Percentiles rank a stretch among this genome's conserved stretches.
phyloP scores from a whole-genome alignment of 2,797 vertebrate species.

The Lophotriccus pileatus region DNA sequence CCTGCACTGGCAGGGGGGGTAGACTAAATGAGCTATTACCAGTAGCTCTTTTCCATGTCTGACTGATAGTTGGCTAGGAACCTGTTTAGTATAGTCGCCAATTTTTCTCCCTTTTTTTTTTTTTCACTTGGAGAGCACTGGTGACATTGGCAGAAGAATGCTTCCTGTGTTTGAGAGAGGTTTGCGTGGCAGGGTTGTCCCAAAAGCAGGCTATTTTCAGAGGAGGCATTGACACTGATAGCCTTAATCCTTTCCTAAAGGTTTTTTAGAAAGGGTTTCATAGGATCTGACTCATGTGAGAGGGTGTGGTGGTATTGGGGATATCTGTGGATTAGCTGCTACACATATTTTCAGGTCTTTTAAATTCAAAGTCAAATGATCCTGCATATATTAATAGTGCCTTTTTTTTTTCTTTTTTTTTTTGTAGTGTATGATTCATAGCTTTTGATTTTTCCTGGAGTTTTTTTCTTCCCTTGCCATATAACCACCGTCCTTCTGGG shows the following conservation, averaged over 20 bases:
- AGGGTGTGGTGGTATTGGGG: slow-evolving; percentile 13
- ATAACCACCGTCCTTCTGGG: not conserved
- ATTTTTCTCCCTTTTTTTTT: not conserved
- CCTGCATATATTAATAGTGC: not conserved
- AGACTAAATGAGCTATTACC: slow-evolving; percentile 56
- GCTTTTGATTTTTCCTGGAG: slow-evolving; percentile 15
- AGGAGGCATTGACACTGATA: not conserved
- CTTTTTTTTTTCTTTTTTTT: not conserved
- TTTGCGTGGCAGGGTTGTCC: slow-evolving; percentile 34
- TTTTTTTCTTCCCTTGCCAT: not conserved
- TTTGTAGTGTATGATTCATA: not conserved
- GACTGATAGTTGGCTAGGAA: slow-evolving; percentile 47
- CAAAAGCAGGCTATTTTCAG: slow-evolving; percentile 37
- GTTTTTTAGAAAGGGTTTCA: slow-evolving; percentile 5
- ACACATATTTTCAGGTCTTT: slow-evolving; percentile 15
- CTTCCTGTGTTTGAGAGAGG: slow-evolving; percentile 25
- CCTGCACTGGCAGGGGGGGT: slow-evolving; percentile 43
- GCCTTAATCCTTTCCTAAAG: slow-evolving; percentile 18
- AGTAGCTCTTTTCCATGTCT: slow-evolving; percentile 60
- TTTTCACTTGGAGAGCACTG: slow-evolving; percentile 6
- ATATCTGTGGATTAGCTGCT: slow-evolving; percentile 30
- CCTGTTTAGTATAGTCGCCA: not conserved
- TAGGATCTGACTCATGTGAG: slow-evolving; percentile 2
- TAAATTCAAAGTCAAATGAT: slow-evolving; percentile 8
- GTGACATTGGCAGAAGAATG: slow-evolving; percentile 40